Evolutionary conservation across 2,888 invertebrate species (phyloP).

Genomic region (Folsomia manolachei): DNA sequence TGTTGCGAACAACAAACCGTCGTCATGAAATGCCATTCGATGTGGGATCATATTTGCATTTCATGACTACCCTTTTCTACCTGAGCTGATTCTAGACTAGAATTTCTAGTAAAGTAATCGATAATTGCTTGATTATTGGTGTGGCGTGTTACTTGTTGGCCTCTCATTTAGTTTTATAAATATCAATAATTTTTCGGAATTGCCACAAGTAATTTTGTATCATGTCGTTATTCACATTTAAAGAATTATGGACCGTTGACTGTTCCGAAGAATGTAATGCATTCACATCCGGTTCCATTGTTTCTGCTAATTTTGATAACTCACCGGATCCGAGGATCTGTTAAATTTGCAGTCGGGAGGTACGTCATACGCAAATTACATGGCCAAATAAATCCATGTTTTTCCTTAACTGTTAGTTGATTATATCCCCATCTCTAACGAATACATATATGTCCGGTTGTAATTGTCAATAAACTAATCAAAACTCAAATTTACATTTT

Average conservation of each 20-base stretch:
- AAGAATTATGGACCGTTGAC: slow-evolving; percentile 75
- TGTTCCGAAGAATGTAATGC: slow-evolving; percentile 53
- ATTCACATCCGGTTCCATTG: slow-evolving; percentile 60
- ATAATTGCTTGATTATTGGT: background rate
- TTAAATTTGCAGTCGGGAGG: slow-evolving; percentile 74
- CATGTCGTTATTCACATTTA: slow-evolving; percentile 91
- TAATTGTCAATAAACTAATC: too few species aligned
- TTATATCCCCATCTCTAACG: too few species aligned
- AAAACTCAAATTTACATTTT: too few species aligned
- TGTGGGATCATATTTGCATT: background rate
- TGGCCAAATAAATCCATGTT: too few species aligned
- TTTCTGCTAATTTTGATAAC: slow-evolving; percentile 57
- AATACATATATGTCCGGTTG: too few species aligned
- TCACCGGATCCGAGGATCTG: slow-evolving; percentile 53
- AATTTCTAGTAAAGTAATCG: background rate
- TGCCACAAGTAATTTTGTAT: slow-evolving; percentile 4
- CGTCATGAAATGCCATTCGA: slow-evolving; percentile 7
- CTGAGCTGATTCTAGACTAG: too few species aligned
- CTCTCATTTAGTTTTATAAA: background rate
- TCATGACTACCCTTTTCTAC: background rate
- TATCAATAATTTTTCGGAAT: background rate
- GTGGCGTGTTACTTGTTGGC: background rate
- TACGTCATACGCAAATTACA: too few species aligned
- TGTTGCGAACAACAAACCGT: slow-evolving; percentile 14
- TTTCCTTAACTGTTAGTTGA: too few species aligned